These are phyloP conservation scores for Lithophane leautieri DNA, from an alignment of 2,888 invertebrate species.

Conservation along the genomic window DNA sequence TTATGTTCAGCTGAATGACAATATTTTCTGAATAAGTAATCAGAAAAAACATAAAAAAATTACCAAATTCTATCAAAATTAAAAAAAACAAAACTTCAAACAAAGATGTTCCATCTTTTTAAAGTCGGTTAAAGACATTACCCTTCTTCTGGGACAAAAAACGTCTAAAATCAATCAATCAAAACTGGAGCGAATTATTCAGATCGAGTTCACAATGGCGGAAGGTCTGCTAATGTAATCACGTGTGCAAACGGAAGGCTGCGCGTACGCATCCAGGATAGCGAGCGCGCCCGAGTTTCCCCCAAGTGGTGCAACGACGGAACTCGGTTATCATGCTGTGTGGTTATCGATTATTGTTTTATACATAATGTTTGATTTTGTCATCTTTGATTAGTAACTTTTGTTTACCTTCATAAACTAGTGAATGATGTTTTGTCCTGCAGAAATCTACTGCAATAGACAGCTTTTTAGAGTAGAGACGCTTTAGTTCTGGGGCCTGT, in stretches of 20 bases:
- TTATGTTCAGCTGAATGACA: neutral
- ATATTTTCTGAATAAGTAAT: neutral
- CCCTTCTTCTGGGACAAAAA: neutral
- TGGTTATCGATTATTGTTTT: conserved; percentile 29
- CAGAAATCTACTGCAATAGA: too few relatives aligned
- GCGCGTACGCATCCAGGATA: conserved; percentile 58
- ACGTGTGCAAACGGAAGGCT: conserved; percentile 53
- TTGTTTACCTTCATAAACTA: neutral
- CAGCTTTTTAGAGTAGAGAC: too few relatives aligned
- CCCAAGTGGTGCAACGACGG: conserved; percentile 52
- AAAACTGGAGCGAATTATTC: conserved; percentile 27
- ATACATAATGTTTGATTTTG: conserved; percentile 4
- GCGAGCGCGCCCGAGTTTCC: conserved; percentile 48
- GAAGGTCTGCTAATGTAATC: conserved; percentile 45
- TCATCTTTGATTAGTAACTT: conserved; percentile 6
- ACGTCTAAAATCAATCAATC: neutral
- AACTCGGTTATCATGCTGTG: conserved; percentile 40
- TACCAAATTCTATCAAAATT: neutral
- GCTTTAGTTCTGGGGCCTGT: neutral
- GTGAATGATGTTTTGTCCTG: neutral
- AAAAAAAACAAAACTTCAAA: neutral
- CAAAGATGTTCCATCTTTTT: too few relatives aligned
- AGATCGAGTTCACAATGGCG: conserved; percentile 47
- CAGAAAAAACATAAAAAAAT: neutral
- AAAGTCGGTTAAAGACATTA: neutral